A percentile compares a stretch with the other conserved stretches of the same genome.
These are phyloP conservation scores for Copidosoma aretas DNA, from an alignment of 2,888 invertebrate species.

Conservation along the genomic window DNA sequence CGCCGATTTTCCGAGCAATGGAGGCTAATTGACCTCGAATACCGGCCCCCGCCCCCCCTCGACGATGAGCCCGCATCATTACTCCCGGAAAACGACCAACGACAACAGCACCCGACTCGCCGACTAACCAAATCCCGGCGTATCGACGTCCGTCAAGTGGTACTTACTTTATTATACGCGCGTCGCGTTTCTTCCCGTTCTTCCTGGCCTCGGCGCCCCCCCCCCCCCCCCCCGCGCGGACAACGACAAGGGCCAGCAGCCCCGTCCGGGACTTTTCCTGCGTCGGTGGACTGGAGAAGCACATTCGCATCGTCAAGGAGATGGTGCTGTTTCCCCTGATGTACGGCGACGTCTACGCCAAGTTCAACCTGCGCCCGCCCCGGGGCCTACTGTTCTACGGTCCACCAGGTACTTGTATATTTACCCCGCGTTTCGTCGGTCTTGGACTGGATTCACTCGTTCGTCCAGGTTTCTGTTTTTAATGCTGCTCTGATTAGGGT, in stretches of 20 bases:
- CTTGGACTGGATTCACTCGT: too few relatives aligned
- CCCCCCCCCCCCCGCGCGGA: not conserved
- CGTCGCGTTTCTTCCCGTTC: not conserved
- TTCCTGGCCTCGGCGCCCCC: not conserved
- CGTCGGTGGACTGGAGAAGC: slow-evolving; percentile 83
- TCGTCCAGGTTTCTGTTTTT: too few relatives aligned
- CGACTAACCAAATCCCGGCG: not conserved
- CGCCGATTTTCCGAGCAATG: slow-evolving; percentile 1
- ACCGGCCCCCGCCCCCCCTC: not conserved
- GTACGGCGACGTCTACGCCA: slow-evolving; percentile 85
- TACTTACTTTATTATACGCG: too few relatives aligned
- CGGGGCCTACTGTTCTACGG: slow-evolving; percentile 90
- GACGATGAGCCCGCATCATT: not conserved
- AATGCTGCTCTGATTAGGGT: too few relatives aligned
- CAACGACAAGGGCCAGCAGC: slow-evolving; percentile 21
- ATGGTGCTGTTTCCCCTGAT: slow-evolving; percentile 89
- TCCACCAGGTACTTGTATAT: slow-evolving; percentile 73
- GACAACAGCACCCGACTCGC: too few relatives aligned
- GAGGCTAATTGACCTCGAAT: slow-evolving; percentile 6
- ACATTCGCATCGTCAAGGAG: slow-evolving; percentile 84
- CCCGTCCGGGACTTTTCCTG: slow-evolving; percentile 55
- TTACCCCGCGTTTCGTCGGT: not conserved
- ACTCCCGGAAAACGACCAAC: too few relatives aligned
- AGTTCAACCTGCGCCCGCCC: slow-evolving; percentile 84
- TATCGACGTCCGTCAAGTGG: too few relatives aligned